Percentiles rank a stretch among this genome's conserved stretches.
phyloP scores from a whole-genome alignment of 2,113 vertebrate species.

The Hypocryptadius cinnamomeus region DNA sequence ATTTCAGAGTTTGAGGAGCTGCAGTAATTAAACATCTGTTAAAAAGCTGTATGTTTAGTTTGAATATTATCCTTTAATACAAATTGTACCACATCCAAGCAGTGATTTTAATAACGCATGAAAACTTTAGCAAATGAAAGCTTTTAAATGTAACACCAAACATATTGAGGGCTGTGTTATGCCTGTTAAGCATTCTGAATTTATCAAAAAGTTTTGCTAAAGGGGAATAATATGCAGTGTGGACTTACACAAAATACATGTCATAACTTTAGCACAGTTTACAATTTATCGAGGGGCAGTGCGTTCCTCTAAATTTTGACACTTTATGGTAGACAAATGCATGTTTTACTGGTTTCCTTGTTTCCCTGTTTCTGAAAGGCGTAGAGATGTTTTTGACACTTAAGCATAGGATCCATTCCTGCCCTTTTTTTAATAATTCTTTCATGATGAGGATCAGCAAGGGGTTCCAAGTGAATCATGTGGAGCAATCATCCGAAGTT shows the following conservation, averaged over 20 bases:
- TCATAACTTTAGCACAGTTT: background rate
- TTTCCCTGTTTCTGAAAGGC: background rate
- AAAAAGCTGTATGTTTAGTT: slow-evolving; percentile 65
- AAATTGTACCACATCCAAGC: slow-evolving; percentile 56
- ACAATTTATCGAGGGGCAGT: background rate
- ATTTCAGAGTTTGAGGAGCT: slow-evolving; percentile 27
- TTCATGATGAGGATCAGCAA: background rate
- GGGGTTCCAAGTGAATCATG: background rate
- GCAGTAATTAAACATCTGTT: slow-evolving; percentile 69
- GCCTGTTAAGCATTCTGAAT: background rate
- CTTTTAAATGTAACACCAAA: slow-evolving; percentile 63
- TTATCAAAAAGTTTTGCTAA: slow-evolving; percentile 11
- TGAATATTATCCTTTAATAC: slow-evolving; percentile 52
- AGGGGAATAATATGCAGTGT: background rate
- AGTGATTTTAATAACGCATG: slow-evolving; percentile 64
- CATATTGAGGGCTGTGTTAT: slow-evolving; percentile 4
- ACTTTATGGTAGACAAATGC: background rate
- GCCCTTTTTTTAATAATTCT: background rate
- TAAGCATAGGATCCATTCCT: background rate
- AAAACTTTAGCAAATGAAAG: slow-evolving; percentile 55
- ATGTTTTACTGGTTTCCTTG: background rate
- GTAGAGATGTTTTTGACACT: background rate
- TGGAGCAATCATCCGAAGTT: background rate
- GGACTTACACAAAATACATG: background rate
- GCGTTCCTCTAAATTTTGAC: background rate